These are phyloP conservation scores for Cheilosia variabilis DNA, from an alignment of 2,888 invertebrate genomes.

Conservation along the genomic window DNA sequence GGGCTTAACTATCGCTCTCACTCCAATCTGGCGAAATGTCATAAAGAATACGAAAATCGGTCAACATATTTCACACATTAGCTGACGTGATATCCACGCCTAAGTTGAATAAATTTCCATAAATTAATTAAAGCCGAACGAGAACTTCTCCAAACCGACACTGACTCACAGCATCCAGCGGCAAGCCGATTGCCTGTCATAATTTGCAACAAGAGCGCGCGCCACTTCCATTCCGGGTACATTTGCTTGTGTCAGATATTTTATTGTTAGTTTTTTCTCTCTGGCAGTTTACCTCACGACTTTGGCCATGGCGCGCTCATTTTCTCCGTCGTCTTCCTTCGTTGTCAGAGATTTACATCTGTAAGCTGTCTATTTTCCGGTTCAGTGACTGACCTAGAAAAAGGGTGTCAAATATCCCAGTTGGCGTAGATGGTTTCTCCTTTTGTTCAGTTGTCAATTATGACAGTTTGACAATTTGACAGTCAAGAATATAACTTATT, in stretches of 20 bases:
- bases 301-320: constrained; percentile 23
- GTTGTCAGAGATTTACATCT: constrained; percentile 32
- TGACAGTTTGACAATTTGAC: neutral
- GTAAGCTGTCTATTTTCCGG: constrained; percentile 33
- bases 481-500: neutral
- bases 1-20: constrained; percentile 20
- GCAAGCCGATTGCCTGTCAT: constrained; percentile 41
- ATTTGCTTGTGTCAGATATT: constrained; percentile 14
- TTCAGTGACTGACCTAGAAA: constrained; percentile 37
- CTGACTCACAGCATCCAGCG: constrained; percentile 31
- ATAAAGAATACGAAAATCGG: constrained; percentile 12
- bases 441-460: neutral
- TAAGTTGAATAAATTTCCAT: constrained; percentile 63
- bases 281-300: constrained; percentile 36
- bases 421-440: neutral
- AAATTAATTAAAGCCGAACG: constrained; percentile 49
- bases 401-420: constrained; percentile 46
- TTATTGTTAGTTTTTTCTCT: neutral
- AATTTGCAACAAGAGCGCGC: constrained; percentile 65
- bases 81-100: constrained; percentile 21
- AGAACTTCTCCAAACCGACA: neutral
- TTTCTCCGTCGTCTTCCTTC: constrained; percentile 6
- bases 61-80: constrained; percentile 37
- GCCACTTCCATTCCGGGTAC: constrained; percentile 62
- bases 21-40: constrained; percentile 1